Base-by-base conservation (phyloP, 1,140 invertebrate genomes). In the Lordiphosa stackelbergi region DNA sequence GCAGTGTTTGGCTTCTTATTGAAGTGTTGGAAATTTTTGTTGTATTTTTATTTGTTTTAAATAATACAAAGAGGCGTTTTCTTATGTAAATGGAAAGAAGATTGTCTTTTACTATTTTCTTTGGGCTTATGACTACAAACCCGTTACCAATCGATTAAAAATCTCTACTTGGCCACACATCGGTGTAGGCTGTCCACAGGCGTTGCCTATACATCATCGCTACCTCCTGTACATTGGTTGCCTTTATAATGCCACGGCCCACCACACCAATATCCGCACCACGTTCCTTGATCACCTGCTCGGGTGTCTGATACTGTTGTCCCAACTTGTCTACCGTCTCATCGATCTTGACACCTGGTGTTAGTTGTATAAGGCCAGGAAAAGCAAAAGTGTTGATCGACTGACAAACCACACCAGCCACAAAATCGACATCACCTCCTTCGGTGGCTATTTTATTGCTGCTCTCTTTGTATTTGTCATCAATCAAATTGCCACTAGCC, bases 261-360 rank as follows among this genome's bases (percentile, higher is more conserved):
- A 99, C 97, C 36, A 99, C 97, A 24, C 96, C 93, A 31, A 99
- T 89, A 90, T 99, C 98, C 22, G 94, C 95, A 34, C 95, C 95
- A 69, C 93, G 91, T 59, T 94, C 91, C 19, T 91, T 73, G 5
- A 99, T 91, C 9, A 96, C 95, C 51, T 91, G 89, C 66, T 93
- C 91, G 3, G 97, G 97, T 35, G 92, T 93, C 48, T 93, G 92
- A 81, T 98, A 99, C 60, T 93, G 91, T 87, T 97, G 95, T 7
- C 91, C 92, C 55, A 93, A 87, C 37, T 89, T 85, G 77, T 94
- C 93, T 24, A 87, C 87, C 84, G 89, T 88, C 88, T 91, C 84
- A 83, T 90, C 88, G 3, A 94, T 81, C 72, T 92, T 91, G 0
- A 98, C 95, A 42, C 96, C 97, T 43, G 97, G 97, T 10, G 96